phyloP scores from a whole-genome alignment of 2,113 vertebrate species.

The Pterocles gutturalis region DNA sequence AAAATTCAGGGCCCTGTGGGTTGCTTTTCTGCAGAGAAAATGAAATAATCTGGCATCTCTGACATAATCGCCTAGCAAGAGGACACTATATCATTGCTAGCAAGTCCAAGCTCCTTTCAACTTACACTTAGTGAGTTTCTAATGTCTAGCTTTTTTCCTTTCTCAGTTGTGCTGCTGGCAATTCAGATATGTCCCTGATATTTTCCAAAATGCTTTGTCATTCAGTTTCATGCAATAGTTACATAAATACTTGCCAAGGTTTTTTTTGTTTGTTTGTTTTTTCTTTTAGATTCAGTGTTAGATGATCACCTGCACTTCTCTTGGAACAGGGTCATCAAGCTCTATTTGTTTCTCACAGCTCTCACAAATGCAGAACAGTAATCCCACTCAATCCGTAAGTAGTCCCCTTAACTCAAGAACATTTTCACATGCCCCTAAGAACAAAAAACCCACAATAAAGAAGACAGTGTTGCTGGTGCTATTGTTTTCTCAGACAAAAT shows the following conservation, averaged over 20 bases:
- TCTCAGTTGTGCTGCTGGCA: not conserved
- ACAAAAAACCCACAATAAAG: not conserved
- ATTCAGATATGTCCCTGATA: not conserved
- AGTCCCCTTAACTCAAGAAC: not conserved
- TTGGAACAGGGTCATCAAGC: not conserved
- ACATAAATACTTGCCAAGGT: not conserved
- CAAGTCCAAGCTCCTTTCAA: not conserved
- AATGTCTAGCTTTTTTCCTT: not conserved
- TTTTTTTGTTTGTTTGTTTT: not conserved
- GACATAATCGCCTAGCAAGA: not conserved
- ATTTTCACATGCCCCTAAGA: not conserved
- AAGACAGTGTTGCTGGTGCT: not conserved
- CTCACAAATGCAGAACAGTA: not conserved
- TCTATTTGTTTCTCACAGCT: not conserved
- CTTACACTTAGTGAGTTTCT: not conserved
- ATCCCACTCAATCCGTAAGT: not conserved
- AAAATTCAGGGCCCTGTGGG: not conserved
- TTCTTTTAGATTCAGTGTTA: not conserved
- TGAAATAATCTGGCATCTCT: not conserved
- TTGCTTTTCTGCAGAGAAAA: not conserved
- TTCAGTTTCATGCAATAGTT: not conserved
- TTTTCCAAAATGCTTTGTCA: not conserved
- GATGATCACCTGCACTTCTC: not conserved
- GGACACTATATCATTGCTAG: not conserved
- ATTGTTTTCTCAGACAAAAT: not conserved